A percentile compares a stretch with the other conserved stretches of the same genome.
These are phyloP conservation scores for Drosophila bifasciata DNA, from an alignment of 1,140 invertebrate genomes.

Conservation along the genomic window DNA sequence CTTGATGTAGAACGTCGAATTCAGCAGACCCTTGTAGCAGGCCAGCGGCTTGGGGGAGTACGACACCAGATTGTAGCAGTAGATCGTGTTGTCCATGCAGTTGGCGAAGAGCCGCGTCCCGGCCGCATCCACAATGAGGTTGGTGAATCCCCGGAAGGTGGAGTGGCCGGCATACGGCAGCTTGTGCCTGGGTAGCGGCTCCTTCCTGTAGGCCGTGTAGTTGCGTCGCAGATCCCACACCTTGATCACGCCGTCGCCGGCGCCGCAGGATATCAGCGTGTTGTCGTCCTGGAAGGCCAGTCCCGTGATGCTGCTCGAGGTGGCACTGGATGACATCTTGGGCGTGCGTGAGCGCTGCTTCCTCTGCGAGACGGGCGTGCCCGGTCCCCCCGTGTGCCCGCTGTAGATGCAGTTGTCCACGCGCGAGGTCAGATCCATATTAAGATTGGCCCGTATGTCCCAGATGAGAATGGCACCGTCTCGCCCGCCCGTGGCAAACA, in stretches of 20 bases:
- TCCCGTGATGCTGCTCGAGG: constrained; percentile 89
- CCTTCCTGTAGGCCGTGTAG: constrained; percentile 88
- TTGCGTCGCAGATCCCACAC: constrained; percentile 94
- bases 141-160: constrained; percentile 90
- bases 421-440: constrained; percentile 84
- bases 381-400: constrained; percentile 85
- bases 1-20: constrained; percentile 93
- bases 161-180: constrained; percentile 89
- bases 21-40: constrained; percentile 89
- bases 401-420: constrained; percentile 88
- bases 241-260: constrained; percentile 93
- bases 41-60: constrained; percentile 88
- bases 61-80: constrained; percentile 91
- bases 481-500: constrained; percentile 93
- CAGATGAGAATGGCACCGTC: constrained; percentile 94
- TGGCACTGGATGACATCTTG: constrained; percentile 61
- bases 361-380: constrained; percentile 85
- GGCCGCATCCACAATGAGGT: constrained; percentile 89
- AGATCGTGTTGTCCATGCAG: constrained; percentile 94
- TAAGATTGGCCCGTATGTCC: constrained; percentile 88
- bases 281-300: constrained; percentile 90
- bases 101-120: constrained; percentile 91
- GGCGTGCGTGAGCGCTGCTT: constrained; percentile 81
- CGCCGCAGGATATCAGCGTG: constrained; percentile 91
- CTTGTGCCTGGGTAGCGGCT: constrained; percentile 89